phyloP scores from a whole-genome alignment of 2,888 invertebrate genomes.

The Lampropteryx suffumata region DNA sequence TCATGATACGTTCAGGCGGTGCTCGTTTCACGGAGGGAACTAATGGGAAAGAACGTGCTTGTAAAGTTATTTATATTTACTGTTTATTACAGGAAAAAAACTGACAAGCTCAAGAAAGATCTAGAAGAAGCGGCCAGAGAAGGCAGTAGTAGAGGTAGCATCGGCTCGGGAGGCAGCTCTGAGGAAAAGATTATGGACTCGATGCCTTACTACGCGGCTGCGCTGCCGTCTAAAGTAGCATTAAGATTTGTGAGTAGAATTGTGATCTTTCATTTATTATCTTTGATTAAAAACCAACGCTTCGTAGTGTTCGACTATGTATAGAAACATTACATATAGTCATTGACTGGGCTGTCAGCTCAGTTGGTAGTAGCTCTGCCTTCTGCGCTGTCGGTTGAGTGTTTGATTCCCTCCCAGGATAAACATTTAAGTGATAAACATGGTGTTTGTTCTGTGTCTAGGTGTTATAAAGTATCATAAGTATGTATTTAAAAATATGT shows the following conservation, averaged over 20 bases:
- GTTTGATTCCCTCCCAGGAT: no score
- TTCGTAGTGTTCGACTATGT: background rate
- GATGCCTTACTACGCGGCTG: conserved; percentile 70
- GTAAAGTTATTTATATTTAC: background rate
- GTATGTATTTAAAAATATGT: no score
- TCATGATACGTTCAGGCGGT: conserved; percentile 14
- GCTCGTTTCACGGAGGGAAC: conserved; percentile 14
- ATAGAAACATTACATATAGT: no score
- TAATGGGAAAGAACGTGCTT: conserved; percentile 5
- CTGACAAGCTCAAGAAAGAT: conserved; percentile 94
- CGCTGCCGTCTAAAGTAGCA: conserved; percentile 87
- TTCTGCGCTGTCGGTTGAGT: no score
- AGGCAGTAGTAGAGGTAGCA: conserved; percentile 79
- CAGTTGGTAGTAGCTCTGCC: no score
- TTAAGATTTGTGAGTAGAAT: conserved; percentile 88
- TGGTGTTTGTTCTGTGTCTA: no score
- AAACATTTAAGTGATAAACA: no score
- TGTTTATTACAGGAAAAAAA: conserved; percentile 88
- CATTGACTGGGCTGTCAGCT: no score
- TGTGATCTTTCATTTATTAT: background rate
- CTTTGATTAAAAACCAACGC: background rate
- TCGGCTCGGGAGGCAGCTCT: conserved; percentile 63
- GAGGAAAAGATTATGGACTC: conserved; percentile 71
- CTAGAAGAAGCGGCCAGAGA: conserved; percentile 94
- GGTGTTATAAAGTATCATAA: no score